A percentile compares a stretch with the other conserved stretches of the same genome.
Conservation (phyloP, 64 coral and sea anemone species). For the Astreopora myriophthalma region DNA sequence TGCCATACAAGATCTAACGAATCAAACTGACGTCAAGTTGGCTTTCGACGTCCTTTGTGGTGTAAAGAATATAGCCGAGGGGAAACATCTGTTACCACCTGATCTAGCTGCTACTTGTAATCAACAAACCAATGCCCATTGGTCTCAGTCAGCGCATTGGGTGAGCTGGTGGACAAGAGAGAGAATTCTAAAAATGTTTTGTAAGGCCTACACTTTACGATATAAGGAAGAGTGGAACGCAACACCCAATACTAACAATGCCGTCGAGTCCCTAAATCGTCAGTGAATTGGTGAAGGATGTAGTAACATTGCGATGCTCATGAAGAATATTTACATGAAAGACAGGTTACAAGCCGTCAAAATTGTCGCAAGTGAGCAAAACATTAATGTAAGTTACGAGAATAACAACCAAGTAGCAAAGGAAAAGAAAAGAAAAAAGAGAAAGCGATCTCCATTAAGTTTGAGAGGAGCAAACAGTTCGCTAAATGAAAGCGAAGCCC, state of each 20-base stretch:
- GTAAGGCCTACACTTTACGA: slow-evolving; percentile 17
- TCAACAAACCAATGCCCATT: too few species aligned
- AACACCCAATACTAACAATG: slow-evolving; percentile 9
- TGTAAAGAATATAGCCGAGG: neutral
- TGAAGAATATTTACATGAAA: too few species aligned
- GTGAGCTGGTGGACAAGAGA: slow-evolving; percentile 41
- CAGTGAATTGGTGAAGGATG: slow-evolving; percentile 43
- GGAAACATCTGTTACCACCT: neutral
- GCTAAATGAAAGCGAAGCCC: slow-evolving; percentile 34
- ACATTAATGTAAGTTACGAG: slow-evolving; percentile 45
- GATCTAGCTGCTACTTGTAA: neutral
- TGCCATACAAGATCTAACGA: neutral
- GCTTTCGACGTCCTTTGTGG: slow-evolving; percentile 46
- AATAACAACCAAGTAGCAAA: slow-evolving; percentile 23
- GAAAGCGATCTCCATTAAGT: slow-evolving; percentile 2
- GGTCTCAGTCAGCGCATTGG: slow-evolving; percentile 21
- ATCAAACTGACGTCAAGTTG: slow-evolving; percentile 12
- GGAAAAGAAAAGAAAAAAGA: slow-evolving; percentile 33
- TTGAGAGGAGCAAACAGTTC: slow-evolving; percentile 45
- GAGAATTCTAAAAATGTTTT: slow-evolving; percentile 39
- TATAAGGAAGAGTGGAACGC: too few species aligned
- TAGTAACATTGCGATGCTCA: slow-evolving; percentile 53
- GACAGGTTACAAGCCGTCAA: slow-evolving; percentile 46
- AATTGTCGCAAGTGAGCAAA: slow-evolving; percentile 11
- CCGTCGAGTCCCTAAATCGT: slow-evolving; percentile 32